A percentile compares a stretch with the other conserved stretches of the same genome.
Evolutionary conservation across 1,140 invertebrate genomes (phyloP).

Genomic region (Gryllus bimaculatus): DNA sequence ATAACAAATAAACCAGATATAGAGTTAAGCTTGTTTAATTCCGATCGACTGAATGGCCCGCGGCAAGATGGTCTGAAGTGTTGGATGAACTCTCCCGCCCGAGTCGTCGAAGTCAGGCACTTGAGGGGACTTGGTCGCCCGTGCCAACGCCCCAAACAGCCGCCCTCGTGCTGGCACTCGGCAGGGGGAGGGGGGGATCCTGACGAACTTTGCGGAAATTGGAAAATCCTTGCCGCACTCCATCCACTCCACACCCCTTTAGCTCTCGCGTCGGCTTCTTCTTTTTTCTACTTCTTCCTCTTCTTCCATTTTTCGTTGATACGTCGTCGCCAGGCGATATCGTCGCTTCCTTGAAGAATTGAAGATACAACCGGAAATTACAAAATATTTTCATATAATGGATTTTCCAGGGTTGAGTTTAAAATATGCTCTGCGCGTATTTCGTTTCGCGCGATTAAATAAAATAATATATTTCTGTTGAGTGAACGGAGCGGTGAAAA

Average conservation of each 20-base stretch:
- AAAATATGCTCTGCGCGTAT: neutral
- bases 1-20: too few species aligned
- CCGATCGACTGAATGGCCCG: too few species aligned
- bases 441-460: neutral
- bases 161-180: too few species aligned
- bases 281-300: neutral
- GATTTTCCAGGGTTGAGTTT: neutral
- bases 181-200: neutral
- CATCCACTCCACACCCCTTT: neutral
- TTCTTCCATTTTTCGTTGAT: neutral
- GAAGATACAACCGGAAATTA: constrained; percentile 1
- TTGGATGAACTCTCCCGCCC: too few species aligned
- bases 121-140: too few species aligned
- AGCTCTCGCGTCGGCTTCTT: neutral
- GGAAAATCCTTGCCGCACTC: neutral
- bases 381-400: neutral
- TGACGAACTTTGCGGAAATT: neutral
- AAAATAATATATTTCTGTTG: neutral
- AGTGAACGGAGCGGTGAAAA: too few species aligned
- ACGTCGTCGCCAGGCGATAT: neutral
- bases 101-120: too few species aligned
- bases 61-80: too few species aligned
- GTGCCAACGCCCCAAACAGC: too few species aligned
- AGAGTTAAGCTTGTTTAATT: too few species aligned
- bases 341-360: neutral